Percentiles rank a stretch among this genome's conserved stretches.
Conservation (phyloP, 2,113 vertebrate genomes). For the Naja naja region DNA sequence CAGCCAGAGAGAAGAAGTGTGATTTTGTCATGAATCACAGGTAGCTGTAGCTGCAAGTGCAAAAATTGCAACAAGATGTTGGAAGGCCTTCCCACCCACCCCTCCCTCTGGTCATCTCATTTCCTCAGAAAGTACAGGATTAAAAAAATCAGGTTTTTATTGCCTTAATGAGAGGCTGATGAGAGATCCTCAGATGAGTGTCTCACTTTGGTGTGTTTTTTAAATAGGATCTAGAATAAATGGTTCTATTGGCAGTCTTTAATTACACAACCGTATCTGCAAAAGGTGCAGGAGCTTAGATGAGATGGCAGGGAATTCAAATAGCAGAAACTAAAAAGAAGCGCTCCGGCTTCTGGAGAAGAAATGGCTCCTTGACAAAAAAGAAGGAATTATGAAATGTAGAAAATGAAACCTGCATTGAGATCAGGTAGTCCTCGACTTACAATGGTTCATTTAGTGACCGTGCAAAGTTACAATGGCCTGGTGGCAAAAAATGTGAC, state of each 20-base stretch:
- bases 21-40: background rate
- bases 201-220: background rate
- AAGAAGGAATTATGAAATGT: background rate
- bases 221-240: background rate
- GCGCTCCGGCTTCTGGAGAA: background rate
- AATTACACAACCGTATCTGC: background rate
- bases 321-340: background rate
- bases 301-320: background rate
- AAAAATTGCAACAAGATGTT: background rate
- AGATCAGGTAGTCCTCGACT: background rate
- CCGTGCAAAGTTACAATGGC: background rate
- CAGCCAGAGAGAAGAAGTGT: background rate
- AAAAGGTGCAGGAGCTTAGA: background rate
- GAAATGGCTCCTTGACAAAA: background rate
- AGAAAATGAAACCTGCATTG: background rate
- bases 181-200: background rate
- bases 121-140: background rate
- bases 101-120: background rate
- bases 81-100: background rate
- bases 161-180: background rate
- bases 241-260: background rate
- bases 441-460: background rate
- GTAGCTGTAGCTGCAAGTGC: background rate
- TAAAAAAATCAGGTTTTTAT: background rate
- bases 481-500: background rate